Evolutionary conservation across 2,113 vertebrate species (phyloP).

Genomic region (Trichechus manatus): DNA sequence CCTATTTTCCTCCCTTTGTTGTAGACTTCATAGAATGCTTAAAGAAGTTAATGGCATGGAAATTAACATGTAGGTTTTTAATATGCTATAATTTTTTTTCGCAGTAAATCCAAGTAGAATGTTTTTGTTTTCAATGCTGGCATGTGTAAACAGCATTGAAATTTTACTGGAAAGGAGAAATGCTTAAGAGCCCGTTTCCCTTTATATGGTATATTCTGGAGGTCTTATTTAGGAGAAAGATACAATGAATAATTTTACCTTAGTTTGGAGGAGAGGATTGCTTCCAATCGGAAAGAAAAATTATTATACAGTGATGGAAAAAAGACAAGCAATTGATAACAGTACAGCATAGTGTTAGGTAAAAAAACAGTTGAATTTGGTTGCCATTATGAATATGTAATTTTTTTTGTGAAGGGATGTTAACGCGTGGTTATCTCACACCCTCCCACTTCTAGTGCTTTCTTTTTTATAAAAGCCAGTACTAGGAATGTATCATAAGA

Average conservation of each 20-base stretch:
- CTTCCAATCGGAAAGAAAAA: constrained; percentile 48
- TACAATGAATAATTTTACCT: constrained; percentile 58
- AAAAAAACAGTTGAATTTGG: constrained; percentile 21
- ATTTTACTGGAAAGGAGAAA: constrained; percentile 72
- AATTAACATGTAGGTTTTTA: constrained; percentile 50
- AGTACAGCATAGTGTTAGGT: background rate
- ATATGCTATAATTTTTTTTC: constrained; percentile 9
- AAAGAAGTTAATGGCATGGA: constrained; percentile 65
- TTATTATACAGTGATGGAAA: background rate
- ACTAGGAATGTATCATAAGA: constrained; percentile 21
- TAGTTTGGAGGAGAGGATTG: constrained; percentile 21
- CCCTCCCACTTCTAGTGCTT: constrained; percentile 11
- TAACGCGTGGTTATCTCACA: constrained; percentile 23
- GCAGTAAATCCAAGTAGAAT: constrained; percentile 35
- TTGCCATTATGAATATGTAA: background rate
- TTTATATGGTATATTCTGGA: constrained; percentile 57
- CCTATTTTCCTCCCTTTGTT: constrained; percentile 72
- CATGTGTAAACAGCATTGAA: constrained; percentile 50
- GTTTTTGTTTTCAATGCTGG: constrained; percentile 55
- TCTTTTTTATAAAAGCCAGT: background rate
- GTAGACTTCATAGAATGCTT: constrained; percentile 64
- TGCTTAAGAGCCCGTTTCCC: constrained; percentile 58
- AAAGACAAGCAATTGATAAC: constrained; percentile 13
- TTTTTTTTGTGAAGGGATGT: constrained; percentile 39
- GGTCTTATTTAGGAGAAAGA: constrained; percentile 58